Evolutionary conservation across 2,797 vertebrate species (phyloP).

Genomic region (Sorex maritimensis): DNA sequence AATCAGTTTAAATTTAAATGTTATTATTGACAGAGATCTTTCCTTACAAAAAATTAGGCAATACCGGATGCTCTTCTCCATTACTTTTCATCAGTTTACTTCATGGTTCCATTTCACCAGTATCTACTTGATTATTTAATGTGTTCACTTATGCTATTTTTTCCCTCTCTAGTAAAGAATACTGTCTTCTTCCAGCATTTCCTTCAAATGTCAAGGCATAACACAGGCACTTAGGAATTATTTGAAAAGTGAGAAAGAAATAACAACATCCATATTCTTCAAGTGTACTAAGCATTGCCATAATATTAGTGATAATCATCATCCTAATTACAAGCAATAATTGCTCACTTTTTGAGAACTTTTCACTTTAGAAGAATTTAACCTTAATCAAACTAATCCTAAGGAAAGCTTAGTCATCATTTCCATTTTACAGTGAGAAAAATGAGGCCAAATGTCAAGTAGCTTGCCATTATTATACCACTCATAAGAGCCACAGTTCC

Average conservation of each 20-base stretch:
- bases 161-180: not conserved
- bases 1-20: not conserved
- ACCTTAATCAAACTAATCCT: not conserved
- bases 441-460: not conserved
- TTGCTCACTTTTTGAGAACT: not conserved
- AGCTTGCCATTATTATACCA: not conserved
- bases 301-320: too few relatives aligned
- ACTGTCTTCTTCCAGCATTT: not conserved
- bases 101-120: not conserved
- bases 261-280: not conserved
- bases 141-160: not conserved
- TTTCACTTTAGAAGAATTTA: not conserved
- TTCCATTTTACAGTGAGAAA: not conserved
- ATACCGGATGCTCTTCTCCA: not conserved
- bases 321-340: not conserved
- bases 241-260: constrained; percentile 34
- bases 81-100: not conserved
- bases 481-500: not conserved
- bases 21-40: not conserved
- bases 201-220: not conserved
- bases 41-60: not conserved
- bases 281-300: not conserved
- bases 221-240: not conserved
- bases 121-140: not conserved
- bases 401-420: not conserved